Percentiles rank a stretch among this genome's conserved stretches.
phyloP scores from a whole-genome alignment of 2,888 invertebrate species.

The Lampropteryx suffumata region DNA sequence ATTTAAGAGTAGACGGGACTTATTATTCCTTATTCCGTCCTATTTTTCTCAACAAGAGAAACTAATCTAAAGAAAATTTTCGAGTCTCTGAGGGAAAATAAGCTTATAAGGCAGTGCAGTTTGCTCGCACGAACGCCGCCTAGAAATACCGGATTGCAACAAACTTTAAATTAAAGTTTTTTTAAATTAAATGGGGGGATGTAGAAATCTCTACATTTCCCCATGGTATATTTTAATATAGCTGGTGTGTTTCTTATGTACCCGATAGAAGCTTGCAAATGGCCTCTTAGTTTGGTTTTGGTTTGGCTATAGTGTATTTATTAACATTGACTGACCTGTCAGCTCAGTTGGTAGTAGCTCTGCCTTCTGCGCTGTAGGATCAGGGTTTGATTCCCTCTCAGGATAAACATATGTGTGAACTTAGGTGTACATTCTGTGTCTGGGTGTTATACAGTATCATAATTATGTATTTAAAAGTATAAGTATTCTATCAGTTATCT shows the following conservation, averaged over 20 bases:
- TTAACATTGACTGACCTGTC: no score
- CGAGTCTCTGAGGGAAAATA: conserved; percentile 76
- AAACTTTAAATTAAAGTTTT: conserved; percentile 79
- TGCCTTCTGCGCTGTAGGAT: no score
- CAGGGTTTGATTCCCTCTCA: no score
- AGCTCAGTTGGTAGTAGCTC: no score
- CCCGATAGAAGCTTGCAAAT: no score
- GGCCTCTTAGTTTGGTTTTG: no score
- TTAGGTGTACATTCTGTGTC: no score
- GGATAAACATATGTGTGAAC: no score
- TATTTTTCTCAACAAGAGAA: conserved; percentile 80
- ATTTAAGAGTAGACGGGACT: conserved; percentile 72
- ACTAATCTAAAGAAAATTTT: conserved; percentile 83
- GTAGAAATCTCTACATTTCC: conserved; percentile 59
- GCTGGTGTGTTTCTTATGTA: not conserved
- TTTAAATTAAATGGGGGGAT: conserved; percentile 64
- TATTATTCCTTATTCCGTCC: conserved; percentile 74
- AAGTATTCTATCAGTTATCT: no score
- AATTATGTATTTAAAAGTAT: no score
- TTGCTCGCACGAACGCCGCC: conserved; percentile 71
- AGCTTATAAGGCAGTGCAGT: conserved; percentile 80
- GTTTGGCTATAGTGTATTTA: no score
- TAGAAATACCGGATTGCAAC: conserved; percentile 66
- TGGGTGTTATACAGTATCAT: no score
- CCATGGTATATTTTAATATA: conserved; percentile 23